Evolutionary conservation across 2,888 invertebrate species (phyloP).

Genomic region (Aspidiotus rigidus): DNA sequence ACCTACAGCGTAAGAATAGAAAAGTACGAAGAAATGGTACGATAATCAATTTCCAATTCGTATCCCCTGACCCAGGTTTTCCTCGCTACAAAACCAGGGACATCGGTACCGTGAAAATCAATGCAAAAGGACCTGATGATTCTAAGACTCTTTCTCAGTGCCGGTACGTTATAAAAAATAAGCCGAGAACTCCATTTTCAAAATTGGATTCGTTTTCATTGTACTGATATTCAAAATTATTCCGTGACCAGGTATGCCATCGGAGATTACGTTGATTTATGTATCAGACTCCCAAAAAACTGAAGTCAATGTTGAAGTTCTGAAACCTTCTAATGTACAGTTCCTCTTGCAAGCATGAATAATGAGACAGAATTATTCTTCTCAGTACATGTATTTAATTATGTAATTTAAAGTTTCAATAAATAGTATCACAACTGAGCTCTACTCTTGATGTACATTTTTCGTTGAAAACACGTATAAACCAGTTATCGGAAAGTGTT

Average conservation of each 20-base stretch:
- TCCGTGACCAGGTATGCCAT: not conserved
- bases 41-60: conserved; percentile 15
- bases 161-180: conserved; percentile 4
- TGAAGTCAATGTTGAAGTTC: not conserved
- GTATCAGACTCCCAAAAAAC: conserved; percentile 20
- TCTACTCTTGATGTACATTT: not conserved
- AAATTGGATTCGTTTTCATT: not conserved
- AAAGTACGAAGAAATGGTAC: conserved; percentile 23
- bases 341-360: no score
- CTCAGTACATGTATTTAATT: not conserved
- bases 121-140: conserved; percentile 29
- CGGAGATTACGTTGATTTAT: conserved; percentile 23
- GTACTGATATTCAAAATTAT: no score
- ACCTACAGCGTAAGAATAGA: conserved; percentile 24
- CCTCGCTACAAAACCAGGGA: conserved; percentile 19
- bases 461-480: not conserved
- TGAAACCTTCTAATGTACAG: no score
- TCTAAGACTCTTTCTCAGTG: conserved; percentile 25
- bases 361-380: not conserved
- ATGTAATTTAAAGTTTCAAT: no score
- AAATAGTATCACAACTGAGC: not conserved
- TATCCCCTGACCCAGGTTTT: conserved; percentile 23
- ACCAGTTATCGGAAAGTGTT: not conserved
- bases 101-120: conserved; percentile 20
- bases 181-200: not conserved